Evolutionary conservation across 2,797 vertebrate genomes (phyloP).

Genomic region (Darevskia mixta): DNA sequence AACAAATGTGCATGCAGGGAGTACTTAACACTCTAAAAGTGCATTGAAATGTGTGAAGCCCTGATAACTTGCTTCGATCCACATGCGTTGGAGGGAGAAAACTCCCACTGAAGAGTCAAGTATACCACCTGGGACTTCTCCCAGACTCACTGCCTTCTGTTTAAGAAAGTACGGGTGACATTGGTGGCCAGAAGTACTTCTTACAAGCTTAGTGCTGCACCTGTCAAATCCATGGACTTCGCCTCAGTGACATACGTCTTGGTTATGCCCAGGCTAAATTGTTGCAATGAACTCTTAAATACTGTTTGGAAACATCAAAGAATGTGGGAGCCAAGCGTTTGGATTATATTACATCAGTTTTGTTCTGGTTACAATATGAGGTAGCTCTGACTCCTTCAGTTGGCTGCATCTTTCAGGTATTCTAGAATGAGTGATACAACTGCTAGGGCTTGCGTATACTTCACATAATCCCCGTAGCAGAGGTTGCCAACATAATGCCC

Average conservation of each 20-base stretch:
- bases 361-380: not conserved
- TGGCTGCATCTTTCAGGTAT: not conserved
- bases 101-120: not conserved
- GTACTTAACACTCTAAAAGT: no score
- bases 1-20: not conserved
- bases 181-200: not conserved
- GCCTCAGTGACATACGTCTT: not conserved
- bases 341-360: not conserved
- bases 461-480: no score
- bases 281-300: not conserved
- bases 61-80: not conserved
- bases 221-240: not conserved
- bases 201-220: not conserved
- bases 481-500: no score
- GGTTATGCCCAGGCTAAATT: not conserved
- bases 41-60: not conserved
- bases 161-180: not conserved
- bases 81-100: not conserved
- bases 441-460: not conserved
- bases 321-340: not conserved
- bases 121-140: not conserved
- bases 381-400: not conserved
- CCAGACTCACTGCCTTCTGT: not conserved
- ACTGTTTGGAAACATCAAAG: not conserved
- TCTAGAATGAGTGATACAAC: not conserved